Base-by-base conservation (phyloP, 2,113 vertebrate species). In the Polypterus senegalus region DNA sequence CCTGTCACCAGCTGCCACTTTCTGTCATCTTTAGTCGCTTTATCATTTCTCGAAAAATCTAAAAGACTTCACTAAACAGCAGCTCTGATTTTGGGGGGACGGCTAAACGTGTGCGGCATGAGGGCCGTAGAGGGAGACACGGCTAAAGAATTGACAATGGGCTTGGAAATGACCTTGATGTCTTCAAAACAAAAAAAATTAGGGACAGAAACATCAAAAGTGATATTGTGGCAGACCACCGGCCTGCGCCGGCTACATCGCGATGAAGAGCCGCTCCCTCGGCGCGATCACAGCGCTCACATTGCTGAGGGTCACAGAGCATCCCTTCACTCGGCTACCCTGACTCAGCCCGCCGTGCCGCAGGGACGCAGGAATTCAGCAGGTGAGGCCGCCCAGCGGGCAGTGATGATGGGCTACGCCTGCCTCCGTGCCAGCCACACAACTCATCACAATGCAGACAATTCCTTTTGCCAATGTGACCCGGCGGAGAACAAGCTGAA, bases 1-100 rank as follows among this genome's bases (percentile, higher is more conserved):
- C 64, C 61, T 86, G 85, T 88, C 80, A 89, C 89, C 89, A 91
- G 89, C 88, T 91, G 89, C 84, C 87, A 89, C 86, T 87, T 86
- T 85, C 88, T 90, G 87, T 90, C 89, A 88, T 91, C 89, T 92
- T 88, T 88, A 81, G 82, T 87, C 80, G 83, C 84, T 89, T 91
- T 91, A 90, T 85, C 77, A 86, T 89, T 87, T 91, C 86, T 88
- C 84, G 88, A 87, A 88, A 27, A 89, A 87, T 86, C 88, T 83
- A 78, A 90, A 91, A 89, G 85, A 87, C 81, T 84, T 81, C 84
- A 82, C 83, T 89, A 88, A 90, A 89, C 88, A 86, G 86, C 83
- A 84, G 86, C 87, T 90, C 89, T 89, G 86, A 91, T 89, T 88
- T 79, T 81, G 84, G 80, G 74, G 84, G 80, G 87, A 86, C 86